Conservation (phyloP, 1,140 invertebrate species). For the Monochamus saltuarius region DNA sequence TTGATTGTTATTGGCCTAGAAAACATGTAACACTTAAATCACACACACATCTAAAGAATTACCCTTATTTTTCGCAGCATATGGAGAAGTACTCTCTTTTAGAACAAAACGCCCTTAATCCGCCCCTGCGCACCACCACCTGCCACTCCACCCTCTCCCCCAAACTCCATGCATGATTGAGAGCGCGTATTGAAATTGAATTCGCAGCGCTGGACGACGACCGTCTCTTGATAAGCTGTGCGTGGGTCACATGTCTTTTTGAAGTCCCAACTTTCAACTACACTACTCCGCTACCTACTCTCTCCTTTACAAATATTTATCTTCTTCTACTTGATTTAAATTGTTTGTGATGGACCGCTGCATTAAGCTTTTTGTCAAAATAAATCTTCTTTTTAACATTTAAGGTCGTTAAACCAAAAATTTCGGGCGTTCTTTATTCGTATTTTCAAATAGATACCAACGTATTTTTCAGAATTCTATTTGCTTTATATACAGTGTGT, state of each 20-base stretch:
- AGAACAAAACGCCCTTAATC: not conserved
- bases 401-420: no score
- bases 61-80: no score
- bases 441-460: not conserved
- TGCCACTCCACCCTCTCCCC: constrained; percentile 26
- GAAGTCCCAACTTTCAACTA: constrained; percentile 29
- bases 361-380: constrained; percentile 21
- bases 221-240: constrained; percentile 29
- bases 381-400: not conserved
- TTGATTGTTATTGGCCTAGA: no score
- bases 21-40: no score
- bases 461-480: not conserved
- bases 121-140: constrained; percentile 10
- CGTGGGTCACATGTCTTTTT: constrained; percentile 35
- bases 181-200: constrained; percentile 52
- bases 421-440: no score
- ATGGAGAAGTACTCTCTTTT: no score
- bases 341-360: constrained; percentile 32
- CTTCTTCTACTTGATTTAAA: constrained; percentile 37
- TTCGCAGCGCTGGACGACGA: constrained; percentile 39
- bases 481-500: no score
- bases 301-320: constrained; percentile 33
- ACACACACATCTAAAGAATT: no score
- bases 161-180: constrained; percentile 51
- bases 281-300: constrained; percentile 12